Conservation (phyloP, 2,113 vertebrate species). For the Carassius auratus region DNA sequence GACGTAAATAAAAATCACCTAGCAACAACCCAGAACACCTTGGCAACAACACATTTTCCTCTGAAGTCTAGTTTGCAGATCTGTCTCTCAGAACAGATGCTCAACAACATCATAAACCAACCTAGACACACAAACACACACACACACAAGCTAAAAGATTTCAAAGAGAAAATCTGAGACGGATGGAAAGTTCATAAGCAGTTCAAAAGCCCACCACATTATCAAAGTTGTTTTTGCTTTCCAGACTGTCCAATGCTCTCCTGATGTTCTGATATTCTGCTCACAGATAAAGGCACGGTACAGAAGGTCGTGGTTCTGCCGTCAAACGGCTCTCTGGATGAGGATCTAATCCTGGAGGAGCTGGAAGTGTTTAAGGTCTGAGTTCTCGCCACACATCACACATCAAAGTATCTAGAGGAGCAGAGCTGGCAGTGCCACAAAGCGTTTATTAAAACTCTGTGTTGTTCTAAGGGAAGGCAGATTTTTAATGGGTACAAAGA, state of each 20-base stretch:
- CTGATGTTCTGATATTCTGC: conserved; percentile 37
- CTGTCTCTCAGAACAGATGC: not conserved
- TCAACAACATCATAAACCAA: conserved; percentile 6
- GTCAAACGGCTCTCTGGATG: conserved; percentile 83
- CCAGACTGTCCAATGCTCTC: not conserved
- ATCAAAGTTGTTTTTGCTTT: conserved; percentile 2
- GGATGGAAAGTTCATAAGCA: not conserved
- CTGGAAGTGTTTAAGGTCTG: conserved; percentile 96
- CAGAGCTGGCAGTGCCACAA: conserved; percentile 26
- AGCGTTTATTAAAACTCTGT: not conserved
- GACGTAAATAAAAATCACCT: not conserved
- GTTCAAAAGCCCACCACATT: not conserved
- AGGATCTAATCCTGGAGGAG: conserved; percentile 96
- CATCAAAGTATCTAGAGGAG: conserved; percentile 35
- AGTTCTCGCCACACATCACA: conserved; percentile 29
- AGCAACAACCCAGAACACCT: not conserved
- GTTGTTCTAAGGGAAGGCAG: not conserved
- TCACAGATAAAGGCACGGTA: conserved; percentile 89
- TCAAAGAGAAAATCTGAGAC: not conserved
- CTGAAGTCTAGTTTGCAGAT: conserved; percentile 2
- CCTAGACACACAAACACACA: not conserved
- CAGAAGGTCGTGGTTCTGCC: conserved; percentile 96
- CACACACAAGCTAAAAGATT: not conserved
- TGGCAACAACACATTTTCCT: not conserved
- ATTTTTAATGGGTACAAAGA: conserved; percentile 11